Evolutionary conservation across 2,113 vertebrate genomes (phyloP).

Genomic region (Ceyx margarethae): DNA sequence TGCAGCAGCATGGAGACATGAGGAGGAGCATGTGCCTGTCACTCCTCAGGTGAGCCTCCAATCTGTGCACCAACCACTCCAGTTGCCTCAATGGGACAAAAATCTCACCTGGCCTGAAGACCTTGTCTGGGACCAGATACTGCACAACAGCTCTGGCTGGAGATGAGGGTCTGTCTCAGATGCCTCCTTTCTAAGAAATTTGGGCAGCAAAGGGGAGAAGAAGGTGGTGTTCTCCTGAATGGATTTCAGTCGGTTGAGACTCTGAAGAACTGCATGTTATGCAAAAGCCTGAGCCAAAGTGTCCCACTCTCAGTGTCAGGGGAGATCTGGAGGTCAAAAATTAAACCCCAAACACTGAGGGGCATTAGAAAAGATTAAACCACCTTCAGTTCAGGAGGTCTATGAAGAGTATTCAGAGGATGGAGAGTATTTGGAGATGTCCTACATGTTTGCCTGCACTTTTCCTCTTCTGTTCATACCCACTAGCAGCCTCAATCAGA

Average conservation of each 20-base stretch:
- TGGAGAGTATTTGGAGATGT: not conserved
- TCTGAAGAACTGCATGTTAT: not conserved
- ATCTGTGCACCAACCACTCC: rapidly evolving
- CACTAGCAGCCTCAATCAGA: not conserved
- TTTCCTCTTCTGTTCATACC: not conserved
- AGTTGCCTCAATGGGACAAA: not conserved
- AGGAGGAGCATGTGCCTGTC: rapidly evolving
- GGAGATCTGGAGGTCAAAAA: not conserved
- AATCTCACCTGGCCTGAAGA: not conserved
- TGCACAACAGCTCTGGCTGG: rapidly evolving
- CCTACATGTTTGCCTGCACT: not conserved
- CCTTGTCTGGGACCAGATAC: not conserved
- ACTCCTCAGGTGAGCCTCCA: not conserved
- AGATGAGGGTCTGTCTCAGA: not conserved
- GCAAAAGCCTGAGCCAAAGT: not conserved
- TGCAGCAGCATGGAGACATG: rapidly evolving
- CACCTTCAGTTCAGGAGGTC: not conserved
- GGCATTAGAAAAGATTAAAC: not conserved
- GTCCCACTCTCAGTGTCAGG: not conserved
- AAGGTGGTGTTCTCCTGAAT: not conserved
- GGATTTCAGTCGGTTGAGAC: not conserved
- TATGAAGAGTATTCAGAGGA: not conserved
- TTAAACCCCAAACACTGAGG: not conserved
- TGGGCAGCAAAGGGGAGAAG: not conserved
- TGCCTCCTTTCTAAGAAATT: not conserved